Evolutionary conservation across 2,888 invertebrate species (phyloP), one percentile per base, ranked within the genome.

Genomic region (Andrena bucephala): DNA sequence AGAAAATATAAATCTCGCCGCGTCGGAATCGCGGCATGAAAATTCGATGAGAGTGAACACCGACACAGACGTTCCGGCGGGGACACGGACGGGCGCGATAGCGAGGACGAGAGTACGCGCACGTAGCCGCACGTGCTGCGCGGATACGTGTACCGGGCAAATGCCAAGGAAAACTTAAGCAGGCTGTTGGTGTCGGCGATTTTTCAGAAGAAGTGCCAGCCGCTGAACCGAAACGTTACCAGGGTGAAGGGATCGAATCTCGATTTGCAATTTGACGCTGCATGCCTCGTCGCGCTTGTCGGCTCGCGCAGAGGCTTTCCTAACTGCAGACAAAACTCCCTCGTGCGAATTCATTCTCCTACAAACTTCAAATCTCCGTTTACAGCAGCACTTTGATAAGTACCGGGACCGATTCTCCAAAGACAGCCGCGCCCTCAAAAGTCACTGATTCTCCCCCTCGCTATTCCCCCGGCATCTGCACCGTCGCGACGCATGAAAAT

Each of bases 1-100:
- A 67, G 81, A 83, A 88, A 81, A 85, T 87, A 91, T 89, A 90
- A 91, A 91, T 91, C 87, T 91, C 83, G 68, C 79, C 72, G 78
- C 29, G 83, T 84, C 84, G 89, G 80, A 81, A 87, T 84, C 81
- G 82, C 77, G 88, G 77, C 81, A 87, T 87, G 83, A 90, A 89
- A 91, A 89, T 89, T 91, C 88, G 88, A 90, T 83, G 86, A 78
- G 86, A 75, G 70, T 50, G 36, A 16, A 33, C 48, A 20, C 57
- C 33, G 16, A 27, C 48, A 50, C 27, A 36, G 20, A 59, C 24
- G 48, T n/a, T 1, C 36, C 42, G 8, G 10, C 29, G 57, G 31
- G 50, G 29, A 36, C 33, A 27, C 60, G 31, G 13, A 13, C n/a
- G 36, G 42, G 3, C 42, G 8, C 62, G 36, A 36, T 65, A 57